phyloP scores from a whole-genome alignment of 2,797 vertebrate genomes.

The Chelon labrosus region DNA sequence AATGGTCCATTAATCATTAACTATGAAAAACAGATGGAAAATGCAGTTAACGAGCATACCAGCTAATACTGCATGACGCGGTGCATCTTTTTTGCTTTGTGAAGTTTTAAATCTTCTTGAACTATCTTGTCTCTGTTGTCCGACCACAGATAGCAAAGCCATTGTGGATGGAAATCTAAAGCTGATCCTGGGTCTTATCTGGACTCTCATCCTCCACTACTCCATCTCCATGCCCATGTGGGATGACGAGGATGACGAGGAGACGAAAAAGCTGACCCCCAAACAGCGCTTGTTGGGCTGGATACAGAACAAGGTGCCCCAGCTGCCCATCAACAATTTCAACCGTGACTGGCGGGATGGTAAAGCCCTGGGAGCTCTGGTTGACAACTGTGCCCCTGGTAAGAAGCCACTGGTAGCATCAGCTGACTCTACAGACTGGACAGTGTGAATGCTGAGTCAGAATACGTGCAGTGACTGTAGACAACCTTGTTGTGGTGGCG shows the following conservation, averaged over 20 bases:
- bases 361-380: slow-evolving; percentile 94
- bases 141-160: slow-evolving; percentile 92
- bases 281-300: slow-evolving; percentile 95
- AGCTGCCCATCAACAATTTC: slow-evolving; percentile 96
- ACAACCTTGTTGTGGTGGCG: slow-evolving; percentile 43
- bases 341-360: slow-evolving; percentile 94
- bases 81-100: slow-evolving; percentile 9
- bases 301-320: slow-evolving; percentile 97
- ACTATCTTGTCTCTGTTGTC: slow-evolving; percentile 41
- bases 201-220: slow-evolving; percentile 98
- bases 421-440: slow-evolving; percentile 15
- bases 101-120: slow-evolving; percentile 46
- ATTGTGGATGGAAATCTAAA: slow-evolving; percentile 97
- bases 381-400: slow-evolving; percentile 97
- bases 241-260: slow-evolving; percentile 96
- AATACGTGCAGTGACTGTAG: slow-evolving; percentile 22
- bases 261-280: slow-evolving; percentile 92
- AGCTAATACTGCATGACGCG: neutral
- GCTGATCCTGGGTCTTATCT: slow-evolving; percentile 95
- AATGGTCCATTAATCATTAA: neutral
- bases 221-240: slow-evolving; percentile 99
- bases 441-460: slow-evolving; percentile 61
- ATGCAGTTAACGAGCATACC: neutral
- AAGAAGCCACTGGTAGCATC: slow-evolving; percentile 49
- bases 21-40: neutral